Percentiles rank a stretch among this genome's conserved stretches.
phyloP scores from a whole-genome alignment of 2,113 vertebrate genomes.

The Verasper variegatus region DNA sequence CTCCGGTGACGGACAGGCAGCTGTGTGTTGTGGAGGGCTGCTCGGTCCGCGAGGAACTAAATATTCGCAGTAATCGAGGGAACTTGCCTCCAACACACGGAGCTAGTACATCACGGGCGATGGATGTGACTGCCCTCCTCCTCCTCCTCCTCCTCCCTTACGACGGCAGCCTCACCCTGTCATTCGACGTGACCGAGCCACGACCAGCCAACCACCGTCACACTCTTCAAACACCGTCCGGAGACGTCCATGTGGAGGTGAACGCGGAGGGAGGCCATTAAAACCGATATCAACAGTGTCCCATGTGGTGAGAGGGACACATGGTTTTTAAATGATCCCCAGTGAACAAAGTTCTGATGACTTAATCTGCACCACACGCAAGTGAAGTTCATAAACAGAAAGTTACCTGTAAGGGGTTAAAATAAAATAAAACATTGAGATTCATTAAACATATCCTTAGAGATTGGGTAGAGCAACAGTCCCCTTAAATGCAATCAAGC shows the following conservation, averaged over 20 bases:
- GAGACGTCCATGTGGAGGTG: not conserved
- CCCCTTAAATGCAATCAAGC: no score
- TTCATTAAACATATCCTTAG: no score
- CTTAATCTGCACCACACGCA: not conserved
- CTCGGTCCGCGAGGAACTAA: constrained; percentile 5
- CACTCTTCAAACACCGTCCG: constrained; percentile 23
- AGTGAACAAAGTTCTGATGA: constrained; percentile 3
- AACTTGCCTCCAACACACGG: constrained; percentile 50
- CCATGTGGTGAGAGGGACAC: constrained; percentile 26
- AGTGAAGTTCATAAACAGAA: not conserved
- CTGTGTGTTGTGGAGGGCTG: constrained; percentile 32
- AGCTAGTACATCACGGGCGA: constrained; percentile 41
- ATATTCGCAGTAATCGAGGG: constrained; percentile 4
- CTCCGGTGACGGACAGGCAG: constrained; percentile 62
- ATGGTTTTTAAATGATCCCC: constrained; percentile 13
- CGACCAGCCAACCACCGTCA: constrained; percentile 27
- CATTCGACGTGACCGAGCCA: constrained; percentile 68
- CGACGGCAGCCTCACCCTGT: constrained; percentile 59
- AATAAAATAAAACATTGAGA: not conserved
- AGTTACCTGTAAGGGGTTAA: not conserved
- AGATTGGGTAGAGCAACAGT: no score
- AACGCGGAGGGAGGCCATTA: not conserved
- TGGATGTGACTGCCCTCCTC: constrained; percentile 35
- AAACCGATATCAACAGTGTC: constrained; percentile 13
- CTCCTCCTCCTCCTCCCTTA: not conserved